Base-by-base conservation (phyloP, 2,797 vertebrate genomes). In the Sphaeramia orbicularis region DNA sequence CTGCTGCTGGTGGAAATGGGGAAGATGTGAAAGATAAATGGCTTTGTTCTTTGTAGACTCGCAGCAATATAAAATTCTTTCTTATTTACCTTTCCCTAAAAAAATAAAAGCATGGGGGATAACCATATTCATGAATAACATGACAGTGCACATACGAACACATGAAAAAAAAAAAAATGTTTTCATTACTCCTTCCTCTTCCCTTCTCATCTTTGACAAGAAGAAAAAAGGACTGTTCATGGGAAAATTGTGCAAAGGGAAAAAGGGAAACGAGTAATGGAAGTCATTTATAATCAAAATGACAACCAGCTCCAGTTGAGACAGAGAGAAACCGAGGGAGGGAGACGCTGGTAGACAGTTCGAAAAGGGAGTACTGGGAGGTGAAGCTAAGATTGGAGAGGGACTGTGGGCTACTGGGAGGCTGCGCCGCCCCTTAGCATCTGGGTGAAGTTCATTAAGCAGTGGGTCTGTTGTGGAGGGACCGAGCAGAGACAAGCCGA, bases 371-470 rank as follows among this genome's bases (percentile, higher is more conserved):
- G 56, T 59, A 67, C 71, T 64, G 72, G 68, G 81, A 86, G 62
- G 40, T 16, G 52, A 83, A 65, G 50, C 32, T 15, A 75, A 83
- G 84, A 88, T 89, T 87, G 85, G 65, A 81, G 68, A 80, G 88
- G 86, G 85, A 87, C 81, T 64, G 53, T 45, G 81, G 71, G 76
- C 83, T 58, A 69, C 76, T 51, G 86, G 84, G 86, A 87, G 65
- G 42, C 60, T 43, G 53, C 3, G 48, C 42, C 47, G 76, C 81
- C 86, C 88, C 43, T 79, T 18, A 90, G 74, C 88, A 90, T 90
- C 84, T 90, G 88, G 86, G 74, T 62, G 85, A 85, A 77, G 83
- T 86, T 89, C 86, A 89, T 90, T 84, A 88, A 80, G 73, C 65
- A 2, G 45, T 6, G 69, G 43, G 61, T 80, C 60, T 71, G 71